phyloP scores from a whole-genome alignment of 2,797 vertebrate species.

The Lateolabrax maculatus region DNA sequence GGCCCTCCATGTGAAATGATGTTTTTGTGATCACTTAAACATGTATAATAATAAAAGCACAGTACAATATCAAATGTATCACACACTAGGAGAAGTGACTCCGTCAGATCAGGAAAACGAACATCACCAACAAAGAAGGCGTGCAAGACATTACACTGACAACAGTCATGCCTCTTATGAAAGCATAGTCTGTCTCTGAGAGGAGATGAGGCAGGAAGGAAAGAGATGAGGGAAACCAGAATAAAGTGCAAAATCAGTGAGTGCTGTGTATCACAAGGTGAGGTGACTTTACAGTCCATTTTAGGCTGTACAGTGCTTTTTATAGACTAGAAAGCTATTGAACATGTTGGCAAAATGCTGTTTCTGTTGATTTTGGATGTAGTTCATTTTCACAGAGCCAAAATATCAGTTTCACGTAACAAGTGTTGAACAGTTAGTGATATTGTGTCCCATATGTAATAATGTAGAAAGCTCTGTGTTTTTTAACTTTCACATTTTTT shows the following conservation, averaged over 20 bases:
- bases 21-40: neutral
- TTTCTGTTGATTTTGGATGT: neutral
- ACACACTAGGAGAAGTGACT: neutral
- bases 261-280: constrained; percentile 24
- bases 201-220: constrained; percentile 27
- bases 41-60: neutral
- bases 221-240: neutral
- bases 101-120: constrained; percentile 27
- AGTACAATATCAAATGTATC: constrained; percentile 6
- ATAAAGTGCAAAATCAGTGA: constrained; percentile 9
- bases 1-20: neutral
- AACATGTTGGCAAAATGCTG: neutral
- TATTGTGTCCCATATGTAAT: neutral
- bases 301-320: neutral
- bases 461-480: neutral
- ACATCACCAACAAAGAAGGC: constrained; percentile 23
- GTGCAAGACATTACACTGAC: constrained; percentile 22
- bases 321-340: neutral
- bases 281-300: constrained; percentile 6
- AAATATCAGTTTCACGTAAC: neutral
- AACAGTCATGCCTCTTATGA: constrained; percentile 18
- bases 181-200: constrained; percentile 19
- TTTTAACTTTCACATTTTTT: neutral
- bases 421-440: neutral
- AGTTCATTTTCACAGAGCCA: constrained; percentile 1